These are phyloP conservation scores for Chrysopilus asiliformis DNA, from an alignment of 2,888 invertebrate genomes.

Conservation along the genomic window DNA sequence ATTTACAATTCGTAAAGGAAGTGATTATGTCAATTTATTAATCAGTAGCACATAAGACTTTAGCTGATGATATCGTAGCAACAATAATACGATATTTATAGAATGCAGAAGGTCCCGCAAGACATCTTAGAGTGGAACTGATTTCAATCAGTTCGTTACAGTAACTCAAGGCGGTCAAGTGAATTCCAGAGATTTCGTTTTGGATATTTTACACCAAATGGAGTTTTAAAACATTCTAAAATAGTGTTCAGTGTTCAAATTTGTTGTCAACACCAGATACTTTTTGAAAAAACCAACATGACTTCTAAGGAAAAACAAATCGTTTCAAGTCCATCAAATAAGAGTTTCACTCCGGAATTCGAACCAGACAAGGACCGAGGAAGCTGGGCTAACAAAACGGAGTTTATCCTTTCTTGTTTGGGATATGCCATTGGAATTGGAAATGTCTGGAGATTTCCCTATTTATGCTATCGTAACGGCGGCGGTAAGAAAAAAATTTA, in stretches of 20 bases:
- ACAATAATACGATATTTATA: no score
- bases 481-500: slow-evolving; percentile 43
- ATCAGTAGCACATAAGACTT: not conserved
- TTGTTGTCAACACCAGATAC: not conserved
- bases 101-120: not conserved
- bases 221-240: no score
- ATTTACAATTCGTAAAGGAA: slow-evolving; percentile 8
- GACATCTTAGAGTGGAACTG: not conserved
- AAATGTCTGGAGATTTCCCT: slow-evolving; percentile 79
- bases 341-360: slow-evolving; percentile 5
- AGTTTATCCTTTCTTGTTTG: slow-evolving; percentile 67
- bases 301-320: slow-evolving; percentile 2
- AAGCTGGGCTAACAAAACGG: slow-evolving; percentile 59
- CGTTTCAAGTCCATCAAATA: not conserved
- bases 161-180: no score
- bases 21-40: slow-evolving; percentile 10
- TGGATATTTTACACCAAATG: no score
- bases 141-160: not conserved
- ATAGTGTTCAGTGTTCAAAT: not conserved
- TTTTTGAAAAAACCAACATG: not conserved
- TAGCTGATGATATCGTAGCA: not conserved
- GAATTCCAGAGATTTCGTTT: no score
- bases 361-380: slow-evolving; percentile 38
- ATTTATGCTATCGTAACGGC: slow-evolving; percentile 72
- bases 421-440: slow-evolving; percentile 79